Percentiles rank a stretch among this genome's conserved stretches.
These are phyloP conservation scores for Volucella inflata DNA, from an alignment of 2,888 invertebrate species.

Conservation along the genomic window DNA sequence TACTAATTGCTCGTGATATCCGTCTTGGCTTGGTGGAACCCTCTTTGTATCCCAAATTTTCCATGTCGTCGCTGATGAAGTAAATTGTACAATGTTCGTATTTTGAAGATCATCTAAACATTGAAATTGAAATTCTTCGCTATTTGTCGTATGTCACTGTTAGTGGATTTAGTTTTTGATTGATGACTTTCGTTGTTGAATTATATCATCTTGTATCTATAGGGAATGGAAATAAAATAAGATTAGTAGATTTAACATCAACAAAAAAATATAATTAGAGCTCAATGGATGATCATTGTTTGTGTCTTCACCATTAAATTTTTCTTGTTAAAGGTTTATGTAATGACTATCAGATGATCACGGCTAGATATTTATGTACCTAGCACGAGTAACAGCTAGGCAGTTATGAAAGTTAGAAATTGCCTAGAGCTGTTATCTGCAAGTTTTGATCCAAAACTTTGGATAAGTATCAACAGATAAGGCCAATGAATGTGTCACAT, in stretches of 20 bases:
- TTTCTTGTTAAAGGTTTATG: background rate
- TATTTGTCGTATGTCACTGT: slow-evolving; percentile 15
- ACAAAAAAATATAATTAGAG: slow-evolving; percentile 12
- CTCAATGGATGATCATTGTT: slow-evolving; percentile 46
- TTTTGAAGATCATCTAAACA: slow-evolving; percentile 62
- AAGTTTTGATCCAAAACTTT: slow-evolving; percentile 18
- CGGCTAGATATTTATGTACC: background rate
- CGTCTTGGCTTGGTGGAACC: slow-evolving; percentile 83
- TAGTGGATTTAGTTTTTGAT: slow-evolving; percentile 18
- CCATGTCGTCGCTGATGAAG: slow-evolving; percentile 82
- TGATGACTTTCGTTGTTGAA: slow-evolving; percentile 6
- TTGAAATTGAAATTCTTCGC: slow-evolving; percentile 17
- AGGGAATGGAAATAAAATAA: background rate
- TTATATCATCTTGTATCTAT: slow-evolving; percentile 61
- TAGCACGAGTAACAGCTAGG: background rate
- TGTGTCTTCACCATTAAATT: slow-evolving; percentile 50
- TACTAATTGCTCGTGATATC: slow-evolving; percentile 83
- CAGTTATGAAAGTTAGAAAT: slow-evolving; percentile 27
- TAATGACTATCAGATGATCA: background rate
- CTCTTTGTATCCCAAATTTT: slow-evolving; percentile 88
- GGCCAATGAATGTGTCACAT: slow-evolving; percentile 52
- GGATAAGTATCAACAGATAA: slow-evolving; percentile 30
- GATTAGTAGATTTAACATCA: slow-evolving; percentile 16
- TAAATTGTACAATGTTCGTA: slow-evolving; percentile 40
- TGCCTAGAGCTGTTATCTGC: slow-evolving; percentile 2